Evolutionary conservation across 2,888 invertebrate genomes (phyloP), one percentile per base, ranked within the genome.

Genomic region (Zele albiditarsus): DNA sequence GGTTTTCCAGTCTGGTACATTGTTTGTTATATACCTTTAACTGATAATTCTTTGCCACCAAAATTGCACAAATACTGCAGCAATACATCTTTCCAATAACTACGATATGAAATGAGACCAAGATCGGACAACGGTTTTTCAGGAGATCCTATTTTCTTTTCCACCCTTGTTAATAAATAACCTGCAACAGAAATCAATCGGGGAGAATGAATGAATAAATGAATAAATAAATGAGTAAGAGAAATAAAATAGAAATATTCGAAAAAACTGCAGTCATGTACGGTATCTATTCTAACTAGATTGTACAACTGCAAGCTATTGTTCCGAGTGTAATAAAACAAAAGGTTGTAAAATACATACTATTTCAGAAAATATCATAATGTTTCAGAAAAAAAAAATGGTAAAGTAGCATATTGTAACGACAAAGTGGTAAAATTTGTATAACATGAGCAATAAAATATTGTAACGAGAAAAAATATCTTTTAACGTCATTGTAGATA

Each of bases 121-220:
- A 99, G 92, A 90, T 99, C 99, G 66, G 98, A 98, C 53, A 99
- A 92, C 0, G 99, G 99, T 83, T 98, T 98, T 90, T 99, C 99
- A 0, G 99, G 99, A 0, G 98, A 98, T n/a, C 99, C 99, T 73
- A 99, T 96, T 91, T 98, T 99, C 78, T 96, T 96, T 90, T 99
- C 99, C 58, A 95, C 95, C 86, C 97, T 93, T 77, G 98, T 99
- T 86, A 99, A 91, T 77, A 98, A 92, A 90, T 99, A 99, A 91
- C 98, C 98, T 98, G 91, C 60, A 71, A 65, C 14, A 23, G 1
- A 63, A 60, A 38, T 38, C 42, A 27, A 0, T 8, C 8, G 0
- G 10, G 12, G 12, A 38, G 25, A 14, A 38, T n/a, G 1, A 12
- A n/a, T 27, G 4, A 46, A 46, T 53, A 25, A 25, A 42, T 0